phyloP scores from a whole-genome alignment of 2,797 vertebrate genomes.

The Taenioides sp. region DNA sequence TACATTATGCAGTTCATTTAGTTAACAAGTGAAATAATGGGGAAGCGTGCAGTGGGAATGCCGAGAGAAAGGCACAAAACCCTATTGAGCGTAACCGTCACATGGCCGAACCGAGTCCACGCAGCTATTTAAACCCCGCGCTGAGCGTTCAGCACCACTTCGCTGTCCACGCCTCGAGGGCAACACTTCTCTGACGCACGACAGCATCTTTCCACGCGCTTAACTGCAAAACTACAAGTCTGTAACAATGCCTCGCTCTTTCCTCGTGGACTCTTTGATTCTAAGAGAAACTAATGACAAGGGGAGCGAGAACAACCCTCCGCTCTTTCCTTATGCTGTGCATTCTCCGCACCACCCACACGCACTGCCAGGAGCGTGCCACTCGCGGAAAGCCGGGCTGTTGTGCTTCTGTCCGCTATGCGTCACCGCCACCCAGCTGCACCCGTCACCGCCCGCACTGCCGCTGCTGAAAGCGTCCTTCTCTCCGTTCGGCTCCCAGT shows the following conservation, averaged over 20 bases:
- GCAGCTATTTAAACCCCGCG: conserved; percentile 87
- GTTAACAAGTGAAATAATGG: conserved; percentile 99
- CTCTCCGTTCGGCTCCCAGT: conserved; percentile 90
- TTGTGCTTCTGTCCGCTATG: conserved; percentile 97
- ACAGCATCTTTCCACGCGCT: conserved; percentile 41
- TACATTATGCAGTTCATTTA: conserved; percentile 99
- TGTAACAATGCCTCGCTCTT: conserved; percentile 91
- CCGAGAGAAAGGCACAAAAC: conserved; percentile 98
- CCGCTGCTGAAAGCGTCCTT: conserved; percentile 95
- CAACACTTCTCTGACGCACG: conserved; percentile 49
- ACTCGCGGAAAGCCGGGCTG: conserved; percentile 92
- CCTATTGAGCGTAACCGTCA: conserved; percentile 97
- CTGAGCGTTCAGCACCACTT: conserved; percentile 93
- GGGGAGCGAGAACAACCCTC: conserved; percentile 81
- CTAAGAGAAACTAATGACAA: conserved; percentile 90
- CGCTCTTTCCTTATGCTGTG: conserved; percentile 92
- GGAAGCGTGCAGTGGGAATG: conserved; percentile 99
- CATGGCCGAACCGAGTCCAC: conserved; percentile 83
- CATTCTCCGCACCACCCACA: conserved; percentile 91
- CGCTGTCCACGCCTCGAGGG: conserved; percentile 84
- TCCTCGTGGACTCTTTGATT: conserved; percentile 97
- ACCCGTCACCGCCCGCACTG: conserved; percentile 86
- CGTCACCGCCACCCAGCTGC: conserved; percentile 92
- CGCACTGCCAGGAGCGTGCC: conserved; percentile 88
- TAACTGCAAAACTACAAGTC: conserved; percentile 52